These are phyloP conservation scores for Caenorhabditis remanei DNA, from an alignment of 1,140 invertebrate species.

Conservation along the genomic window DNA sequence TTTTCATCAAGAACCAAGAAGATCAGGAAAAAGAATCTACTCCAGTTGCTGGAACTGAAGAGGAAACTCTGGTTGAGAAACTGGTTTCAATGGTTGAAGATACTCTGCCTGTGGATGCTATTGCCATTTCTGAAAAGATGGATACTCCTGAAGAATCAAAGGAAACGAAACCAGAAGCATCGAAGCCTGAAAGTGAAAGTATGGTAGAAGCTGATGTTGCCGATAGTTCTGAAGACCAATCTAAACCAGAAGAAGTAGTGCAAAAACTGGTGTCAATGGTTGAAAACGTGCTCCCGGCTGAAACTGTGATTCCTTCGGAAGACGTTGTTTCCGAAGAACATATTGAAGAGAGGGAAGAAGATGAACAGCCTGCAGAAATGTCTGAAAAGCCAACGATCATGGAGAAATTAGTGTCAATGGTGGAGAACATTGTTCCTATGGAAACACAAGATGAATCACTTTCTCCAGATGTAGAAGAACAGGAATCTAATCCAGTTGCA, in stretches of 20 bases:
- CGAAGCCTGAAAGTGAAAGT: too few species aligned
- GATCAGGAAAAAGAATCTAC: background rate
- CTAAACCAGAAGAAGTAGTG: background rate
- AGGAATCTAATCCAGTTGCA: background rate
- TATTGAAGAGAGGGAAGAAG: background rate
- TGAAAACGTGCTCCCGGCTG: background rate
- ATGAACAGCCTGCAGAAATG: background rate
- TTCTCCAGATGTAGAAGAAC: background rate
- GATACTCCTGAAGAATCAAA: too few species aligned
- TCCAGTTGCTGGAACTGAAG: background rate
- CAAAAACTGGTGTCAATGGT: slow-evolving; percentile 5
- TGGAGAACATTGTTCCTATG: background rate
- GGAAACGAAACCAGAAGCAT: too few species aligned
- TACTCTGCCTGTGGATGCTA: background rate
- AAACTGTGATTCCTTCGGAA: background rate
- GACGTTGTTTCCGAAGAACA: background rate
- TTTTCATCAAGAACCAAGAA: background rate
- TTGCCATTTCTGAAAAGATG: too few species aligned
- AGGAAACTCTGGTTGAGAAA: background rate
- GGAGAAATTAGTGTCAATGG: background rate
- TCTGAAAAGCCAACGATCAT: background rate
- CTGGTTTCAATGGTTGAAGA: background rate
- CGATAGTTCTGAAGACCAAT: too few species aligned
- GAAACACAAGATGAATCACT: too few species aligned
- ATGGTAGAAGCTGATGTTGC: too few species aligned